Evolutionary conservation across 1,140 invertebrate species (phyloP).

Genomic region (Saxidomus purpurata): DNA sequence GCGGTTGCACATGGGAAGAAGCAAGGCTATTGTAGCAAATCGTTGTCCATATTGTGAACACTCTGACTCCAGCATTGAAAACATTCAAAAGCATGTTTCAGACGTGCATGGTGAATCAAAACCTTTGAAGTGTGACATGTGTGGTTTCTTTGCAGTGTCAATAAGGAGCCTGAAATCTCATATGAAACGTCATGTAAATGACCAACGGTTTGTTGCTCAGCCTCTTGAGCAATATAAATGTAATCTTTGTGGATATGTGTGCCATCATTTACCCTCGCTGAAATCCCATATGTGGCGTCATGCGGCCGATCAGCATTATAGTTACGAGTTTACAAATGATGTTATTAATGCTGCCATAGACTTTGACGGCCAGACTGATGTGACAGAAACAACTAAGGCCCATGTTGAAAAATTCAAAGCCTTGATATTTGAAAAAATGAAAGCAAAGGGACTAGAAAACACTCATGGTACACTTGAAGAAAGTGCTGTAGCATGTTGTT

Average conservation of each 20-base stretch:
- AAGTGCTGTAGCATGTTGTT: slow-evolving; percentile 75
- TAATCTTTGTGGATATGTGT: slow-evolving; percentile 86
- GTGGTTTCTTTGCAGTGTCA: slow-evolving; percentile 84
- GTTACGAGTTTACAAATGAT: slow-evolving; percentile 85
- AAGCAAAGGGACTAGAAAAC: slow-evolving; percentile 74
- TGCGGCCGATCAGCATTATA: slow-evolving; percentile 84
- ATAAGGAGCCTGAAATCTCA: slow-evolving; percentile 85
- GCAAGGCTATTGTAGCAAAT: background rate
- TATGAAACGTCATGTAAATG: slow-evolving; percentile 86
- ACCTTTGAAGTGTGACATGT: slow-evolving; percentile 82
- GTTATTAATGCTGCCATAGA: slow-evolving; percentile 86
- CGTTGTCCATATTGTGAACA: slow-evolving; percentile 66
- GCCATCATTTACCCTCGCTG: slow-evolving; percentile 86
- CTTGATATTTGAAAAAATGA: slow-evolving; percentile 78
- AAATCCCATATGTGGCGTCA: slow-evolving; percentile 87
- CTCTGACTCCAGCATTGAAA: slow-evolving; percentile 48
- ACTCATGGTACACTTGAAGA: slow-evolving; percentile 60
- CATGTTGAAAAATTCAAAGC: slow-evolving; percentile 76
- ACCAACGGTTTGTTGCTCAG: slow-evolving; percentile 85
- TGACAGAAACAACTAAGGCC: slow-evolving; percentile 65
- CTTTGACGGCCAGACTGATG: slow-evolving; percentile 81
- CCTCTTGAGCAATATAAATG: slow-evolving; percentile 86
- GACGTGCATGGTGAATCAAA: slow-evolving; percentile 74
- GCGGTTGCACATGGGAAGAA: slow-evolving; percentile 52
- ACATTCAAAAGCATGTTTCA: slow-evolving; percentile 70